A percentile compares a stretch with the other conserved stretches of the same genome.
These are phyloP conservation scores for Drosophila nr. medialis DNA, from an alignment of 2,888 invertebrate genomes.

Conservation along the genomic window DNA sequence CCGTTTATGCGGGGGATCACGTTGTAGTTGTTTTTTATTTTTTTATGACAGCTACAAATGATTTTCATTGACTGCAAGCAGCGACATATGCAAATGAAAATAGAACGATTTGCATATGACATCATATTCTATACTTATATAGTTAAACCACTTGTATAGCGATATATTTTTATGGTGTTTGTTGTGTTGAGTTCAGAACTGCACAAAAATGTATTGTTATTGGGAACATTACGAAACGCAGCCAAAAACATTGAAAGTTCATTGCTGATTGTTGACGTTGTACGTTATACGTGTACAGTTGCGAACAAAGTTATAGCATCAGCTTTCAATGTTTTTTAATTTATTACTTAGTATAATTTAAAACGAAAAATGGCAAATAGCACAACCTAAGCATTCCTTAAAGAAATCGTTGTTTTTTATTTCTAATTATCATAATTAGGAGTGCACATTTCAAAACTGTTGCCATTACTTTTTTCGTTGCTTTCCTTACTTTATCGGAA, in stretches of 20 bases:
- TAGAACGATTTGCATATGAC: slow-evolving; percentile 63
- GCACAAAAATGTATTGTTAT: slow-evolving; percentile 22
- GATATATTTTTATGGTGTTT: slow-evolving; percentile 5
- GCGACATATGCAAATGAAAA: slow-evolving; percentile 65
- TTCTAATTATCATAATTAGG: background rate
- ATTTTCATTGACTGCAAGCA: slow-evolving; percentile 59
- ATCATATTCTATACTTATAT: slow-evolving; percentile 52
- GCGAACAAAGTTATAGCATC: background rate
- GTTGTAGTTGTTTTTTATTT: slow-evolving; percentile 31
- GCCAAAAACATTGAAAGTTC: slow-evolving; percentile 36
- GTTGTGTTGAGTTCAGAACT: slow-evolving; percentile 1
- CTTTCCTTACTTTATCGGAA: background rate
- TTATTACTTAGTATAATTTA: background rate
- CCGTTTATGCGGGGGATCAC: slow-evolving; percentile 69
- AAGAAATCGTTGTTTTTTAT: background rate
- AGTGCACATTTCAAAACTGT: background rate
- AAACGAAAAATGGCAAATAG: background rate
- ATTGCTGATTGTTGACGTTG: slow-evolving; percentile 35
- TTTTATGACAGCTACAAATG: slow-evolving; percentile 61
- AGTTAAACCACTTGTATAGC: slow-evolving; percentile 29
- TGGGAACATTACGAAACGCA: slow-evolving; percentile 31
- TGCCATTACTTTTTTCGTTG: background rate
- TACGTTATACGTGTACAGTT: background rate
- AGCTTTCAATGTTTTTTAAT: background rate
- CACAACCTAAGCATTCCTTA: background rate